These are phyloP conservation scores for Eriosoma lanigerum DNA, from an alignment of 1,140 invertebrate species.

Conservation along the genomic window DNA sequence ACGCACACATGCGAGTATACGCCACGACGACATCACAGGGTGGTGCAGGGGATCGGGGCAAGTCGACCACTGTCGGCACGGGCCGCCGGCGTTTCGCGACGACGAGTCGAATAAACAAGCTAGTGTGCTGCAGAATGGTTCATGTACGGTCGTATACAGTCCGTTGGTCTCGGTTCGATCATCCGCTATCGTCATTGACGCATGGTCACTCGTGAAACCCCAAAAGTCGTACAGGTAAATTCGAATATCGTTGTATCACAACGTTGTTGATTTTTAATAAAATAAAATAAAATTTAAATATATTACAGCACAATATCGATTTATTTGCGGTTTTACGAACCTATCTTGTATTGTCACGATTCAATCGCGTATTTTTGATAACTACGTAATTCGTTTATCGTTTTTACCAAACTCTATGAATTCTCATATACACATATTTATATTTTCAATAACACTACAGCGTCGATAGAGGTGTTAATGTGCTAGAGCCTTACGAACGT, in stretches of 20 bases:
- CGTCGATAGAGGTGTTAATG: too few relatives aligned
- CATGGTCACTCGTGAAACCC: conserved; percentile 4
- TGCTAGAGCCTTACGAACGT: too few relatives aligned
- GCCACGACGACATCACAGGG: neutral
- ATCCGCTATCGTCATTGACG: conserved; percentile 35
- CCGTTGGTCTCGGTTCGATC: conserved; percentile 38
- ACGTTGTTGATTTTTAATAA: too few relatives aligned
- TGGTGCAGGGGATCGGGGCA: conserved; percentile 46
- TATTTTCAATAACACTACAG: too few relatives aligned
- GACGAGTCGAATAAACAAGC: conserved; percentile 16
- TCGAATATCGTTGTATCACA: neutral
- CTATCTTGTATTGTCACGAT: too few relatives aligned
- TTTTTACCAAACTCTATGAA: too few relatives aligned
- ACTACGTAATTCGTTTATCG: too few relatives aligned
- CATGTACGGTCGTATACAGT: conserved; percentile 45
- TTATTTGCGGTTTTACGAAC: too few relatives aligned
- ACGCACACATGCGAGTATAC: neutral
- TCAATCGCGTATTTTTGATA: too few relatives aligned
- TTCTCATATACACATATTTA: too few relatives aligned
- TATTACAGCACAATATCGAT: too few relatives aligned
- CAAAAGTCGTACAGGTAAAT: neutral
- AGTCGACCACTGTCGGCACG: neutral
- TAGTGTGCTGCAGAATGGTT: conserved; percentile 41
- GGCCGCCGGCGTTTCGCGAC: neutral
- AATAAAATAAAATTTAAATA: too few relatives aligned